These are phyloP conservation scores for Heliocidaris tuberculata DNA, from an alignment of 35 echinoderm and acorn worm species.

Conservation along the genomic window DNA sequence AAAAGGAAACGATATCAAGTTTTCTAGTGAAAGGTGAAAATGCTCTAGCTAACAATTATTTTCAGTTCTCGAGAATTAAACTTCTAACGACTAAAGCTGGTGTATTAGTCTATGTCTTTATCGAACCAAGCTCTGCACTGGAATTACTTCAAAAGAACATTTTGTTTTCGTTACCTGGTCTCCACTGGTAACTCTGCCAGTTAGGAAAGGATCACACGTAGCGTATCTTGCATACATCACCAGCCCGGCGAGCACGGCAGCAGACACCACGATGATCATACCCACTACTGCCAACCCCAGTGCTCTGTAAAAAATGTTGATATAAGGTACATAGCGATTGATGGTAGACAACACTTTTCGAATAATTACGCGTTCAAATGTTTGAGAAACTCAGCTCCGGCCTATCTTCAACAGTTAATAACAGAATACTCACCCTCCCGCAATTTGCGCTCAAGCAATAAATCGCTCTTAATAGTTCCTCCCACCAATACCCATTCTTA, in stretches of 20 bases:
- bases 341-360: too few relatives aligned
- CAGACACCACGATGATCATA: conserved; percentile 69
- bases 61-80: too few relatives aligned
- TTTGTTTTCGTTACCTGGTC: conserved; percentile 74
- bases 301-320: conserved; percentile 38
- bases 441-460: too few relatives aligned
- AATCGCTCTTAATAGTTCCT: too few relatives aligned
- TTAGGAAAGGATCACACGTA: conserved; percentile 75
- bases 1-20: background rate
- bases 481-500: too few relatives aligned
- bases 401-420: too few relatives aligned
- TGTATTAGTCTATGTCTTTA: too few relatives aligned
- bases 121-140: background rate
- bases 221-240: conserved; percentile 82
- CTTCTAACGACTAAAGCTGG: too few relatives aligned
- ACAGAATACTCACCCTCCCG: too few relatives aligned
- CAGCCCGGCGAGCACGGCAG: conserved; percentile 67
- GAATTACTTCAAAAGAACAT: background rate
- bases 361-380: too few relatives aligned
- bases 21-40: background rate
- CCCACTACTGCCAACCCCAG: conserved; percentile 62
- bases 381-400: too few relatives aligned
- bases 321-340: too few relatives aligned
- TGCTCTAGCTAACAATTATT: background rate
- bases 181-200: conserved; percentile 61